A percentile compares a stretch with the other conserved stretches of the same genome.
These are phyloP conservation scores for Stichodactyla mertensii DNA, from an alignment of 64 coral and sea anemone genomes.

Conservation along the genomic window DNA sequence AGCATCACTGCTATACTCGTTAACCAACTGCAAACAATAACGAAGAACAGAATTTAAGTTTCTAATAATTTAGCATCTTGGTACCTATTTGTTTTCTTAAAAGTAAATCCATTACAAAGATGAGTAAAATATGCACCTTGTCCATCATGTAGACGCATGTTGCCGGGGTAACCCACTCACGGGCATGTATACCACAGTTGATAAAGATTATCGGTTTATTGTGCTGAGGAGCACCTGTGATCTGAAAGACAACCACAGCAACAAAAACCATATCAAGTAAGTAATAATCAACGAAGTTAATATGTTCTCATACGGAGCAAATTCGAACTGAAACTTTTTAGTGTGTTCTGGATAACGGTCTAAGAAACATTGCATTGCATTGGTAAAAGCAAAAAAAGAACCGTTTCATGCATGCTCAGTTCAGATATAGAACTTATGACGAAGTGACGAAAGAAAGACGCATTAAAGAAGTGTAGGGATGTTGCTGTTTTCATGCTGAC, in stretches of 20 bases:
- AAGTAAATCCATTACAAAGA: too few relatives aligned
- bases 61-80: too few relatives aligned
- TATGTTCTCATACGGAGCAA: background rate
- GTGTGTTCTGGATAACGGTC: too few relatives aligned
- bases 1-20: conserved; percentile 25
- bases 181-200: conserved; percentile 71
- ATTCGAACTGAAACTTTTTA: too few relatives aligned
- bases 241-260: background rate
- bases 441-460: too few relatives aligned
- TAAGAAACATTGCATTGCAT: too few relatives aligned
- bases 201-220: conserved; percentile 51
- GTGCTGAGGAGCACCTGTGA: background rate
- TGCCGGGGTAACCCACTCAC: conserved; percentile 62
- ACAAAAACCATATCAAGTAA: background rate
- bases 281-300: background rate
- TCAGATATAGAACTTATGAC: too few relatives aligned
- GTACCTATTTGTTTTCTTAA: too few relatives aligned
- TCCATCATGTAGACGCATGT: conserved; percentile 61
- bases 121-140: conserved; percentile 19
- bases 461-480: too few relatives aligned
- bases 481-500: too few relatives aligned
- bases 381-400: too few relatives aligned
- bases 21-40: conserved; percentile 19
- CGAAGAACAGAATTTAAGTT: background rate
- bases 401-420: too few relatives aligned